Conservation (phyloP, 2,797 vertebrate species). For the Sebastes kiyomatsui region DNA sequence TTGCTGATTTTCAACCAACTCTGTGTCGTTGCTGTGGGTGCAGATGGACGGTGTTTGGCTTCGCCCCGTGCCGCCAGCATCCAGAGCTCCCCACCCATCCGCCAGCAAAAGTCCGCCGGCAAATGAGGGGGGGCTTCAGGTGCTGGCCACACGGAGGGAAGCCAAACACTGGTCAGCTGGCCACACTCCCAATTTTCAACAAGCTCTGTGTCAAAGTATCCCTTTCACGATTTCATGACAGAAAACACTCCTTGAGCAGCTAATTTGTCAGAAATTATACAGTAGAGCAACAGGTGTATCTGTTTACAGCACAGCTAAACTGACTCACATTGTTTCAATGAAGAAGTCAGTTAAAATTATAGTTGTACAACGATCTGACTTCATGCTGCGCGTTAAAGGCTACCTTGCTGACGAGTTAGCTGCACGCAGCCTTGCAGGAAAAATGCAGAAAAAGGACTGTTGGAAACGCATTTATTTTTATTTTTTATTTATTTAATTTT, state of each 20-base stretch:
- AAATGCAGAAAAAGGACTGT: neutral
- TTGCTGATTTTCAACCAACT: no score
- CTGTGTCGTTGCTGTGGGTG: fast-evolving
- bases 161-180: no score
- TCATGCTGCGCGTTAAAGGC: neutral
- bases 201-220: no score
- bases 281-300: neutral
- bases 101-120: no score
- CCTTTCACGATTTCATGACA: neutral
- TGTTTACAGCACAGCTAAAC: neutral
- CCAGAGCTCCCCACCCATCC: no score
- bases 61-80: no score
- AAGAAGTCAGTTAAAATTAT: neutral
- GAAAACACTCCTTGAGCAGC: neutral
- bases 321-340: neutral
- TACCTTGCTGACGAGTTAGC: neutral
- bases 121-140: no score
- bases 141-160: no score
- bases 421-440: neutral
- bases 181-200: no score
- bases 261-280: neutral
- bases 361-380: neutral
- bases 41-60: no score
- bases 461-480: neutral
- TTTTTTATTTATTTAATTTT: neutral